Evolutionary conservation across 2,113 vertebrate genomes (phyloP).

Genomic region (Rattus rattus): DNA sequence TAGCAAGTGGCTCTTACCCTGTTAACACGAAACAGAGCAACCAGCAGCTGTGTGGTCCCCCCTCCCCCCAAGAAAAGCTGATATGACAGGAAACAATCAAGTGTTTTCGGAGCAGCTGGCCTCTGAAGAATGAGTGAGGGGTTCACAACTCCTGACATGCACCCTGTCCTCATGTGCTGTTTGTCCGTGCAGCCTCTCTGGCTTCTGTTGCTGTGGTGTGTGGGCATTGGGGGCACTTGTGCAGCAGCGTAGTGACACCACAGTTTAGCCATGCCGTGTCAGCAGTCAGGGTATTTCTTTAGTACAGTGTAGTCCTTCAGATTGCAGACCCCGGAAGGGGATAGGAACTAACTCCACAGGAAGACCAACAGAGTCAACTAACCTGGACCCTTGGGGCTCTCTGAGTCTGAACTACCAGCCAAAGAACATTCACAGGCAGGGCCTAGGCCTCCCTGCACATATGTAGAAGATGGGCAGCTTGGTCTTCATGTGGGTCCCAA

Average conservation of each 20-base stretch:
- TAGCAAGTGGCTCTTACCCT: conserved; percentile 19
- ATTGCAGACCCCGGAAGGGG: too few species aligned
- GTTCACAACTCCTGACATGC: conserved; percentile 33
- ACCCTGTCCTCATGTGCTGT: neutral
- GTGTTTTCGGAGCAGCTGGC: conserved; percentile 61
- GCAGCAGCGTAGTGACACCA: conserved; percentile 61
- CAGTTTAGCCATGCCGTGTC: conserved; percentile 46
- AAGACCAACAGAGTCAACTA: too few species aligned
- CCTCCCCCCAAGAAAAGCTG: neutral
- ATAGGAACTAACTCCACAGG: too few species aligned
- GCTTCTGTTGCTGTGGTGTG: neutral
- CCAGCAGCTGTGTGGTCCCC: neutral
- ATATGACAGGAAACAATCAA: conserved; percentile 73
- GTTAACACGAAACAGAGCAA: neutral
- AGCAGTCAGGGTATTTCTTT: conserved; percentile 38
- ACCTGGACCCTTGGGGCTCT: too few species aligned
- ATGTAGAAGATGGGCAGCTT: too few species aligned
- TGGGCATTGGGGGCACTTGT: conserved; percentile 56
- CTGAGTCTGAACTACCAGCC: too few species aligned
- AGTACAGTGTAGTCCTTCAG: neutral
- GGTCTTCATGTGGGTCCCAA: too few species aligned
- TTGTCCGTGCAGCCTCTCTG: neutral
- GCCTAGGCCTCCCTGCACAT: too few species aligned
- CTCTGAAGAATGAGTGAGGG: conserved; percentile 74
- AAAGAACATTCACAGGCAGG: too few species aligned